Conservation (phyloP, 2,797 vertebrate species). For the Sparidentex hasta region DNA sequence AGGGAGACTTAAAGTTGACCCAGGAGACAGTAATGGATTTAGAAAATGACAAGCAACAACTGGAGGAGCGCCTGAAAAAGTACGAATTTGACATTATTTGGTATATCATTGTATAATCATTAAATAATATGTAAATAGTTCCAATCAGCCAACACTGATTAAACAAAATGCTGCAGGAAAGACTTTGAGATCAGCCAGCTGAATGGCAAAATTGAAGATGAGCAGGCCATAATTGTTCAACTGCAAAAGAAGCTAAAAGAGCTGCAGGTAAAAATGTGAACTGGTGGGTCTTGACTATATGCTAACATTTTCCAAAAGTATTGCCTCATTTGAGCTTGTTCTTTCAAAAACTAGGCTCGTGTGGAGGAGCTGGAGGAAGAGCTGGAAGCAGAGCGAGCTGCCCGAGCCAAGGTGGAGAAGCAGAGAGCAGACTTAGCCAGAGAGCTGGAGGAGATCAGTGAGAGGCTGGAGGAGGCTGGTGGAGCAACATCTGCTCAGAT, state of each 20-base stretch:
- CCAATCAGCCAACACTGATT: neutral
- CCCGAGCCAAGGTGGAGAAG: constrained; percentile 93
- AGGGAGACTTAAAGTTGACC: constrained; percentile 90
- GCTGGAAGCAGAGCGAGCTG: constrained; percentile 90
- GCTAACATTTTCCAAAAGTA: neutral
- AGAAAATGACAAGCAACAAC: constrained; percentile 90
- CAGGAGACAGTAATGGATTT: constrained; percentile 93
- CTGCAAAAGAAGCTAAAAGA: constrained; percentile 93
- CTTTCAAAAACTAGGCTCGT: constrained; percentile 79
- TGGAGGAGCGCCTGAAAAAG: constrained; percentile 92
- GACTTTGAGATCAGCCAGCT: constrained; percentile 93
- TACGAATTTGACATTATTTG: constrained; percentile 3
- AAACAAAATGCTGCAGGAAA: constrained; percentile 83
- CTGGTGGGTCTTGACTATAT: neutral
- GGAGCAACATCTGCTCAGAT: constrained; percentile 85
- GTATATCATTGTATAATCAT: neutral
- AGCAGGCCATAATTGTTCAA: constrained; percentile 88
- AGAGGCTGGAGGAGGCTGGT: constrained; percentile 88
- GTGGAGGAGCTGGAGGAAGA: constrained; percentile 93
- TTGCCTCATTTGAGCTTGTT: neutral
- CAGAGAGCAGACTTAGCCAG: constrained; percentile 89
- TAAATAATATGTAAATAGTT: neutral
- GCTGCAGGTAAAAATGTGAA: constrained; percentile 84
- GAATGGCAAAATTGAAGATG: constrained; percentile 90
- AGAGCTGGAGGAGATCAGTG: constrained; percentile 95